Evolutionary conservation across 2,888 invertebrate genomes (phyloP), one percentile per base, ranked within the genome.

Genomic region (Tetragonula carbonaria): DNA sequence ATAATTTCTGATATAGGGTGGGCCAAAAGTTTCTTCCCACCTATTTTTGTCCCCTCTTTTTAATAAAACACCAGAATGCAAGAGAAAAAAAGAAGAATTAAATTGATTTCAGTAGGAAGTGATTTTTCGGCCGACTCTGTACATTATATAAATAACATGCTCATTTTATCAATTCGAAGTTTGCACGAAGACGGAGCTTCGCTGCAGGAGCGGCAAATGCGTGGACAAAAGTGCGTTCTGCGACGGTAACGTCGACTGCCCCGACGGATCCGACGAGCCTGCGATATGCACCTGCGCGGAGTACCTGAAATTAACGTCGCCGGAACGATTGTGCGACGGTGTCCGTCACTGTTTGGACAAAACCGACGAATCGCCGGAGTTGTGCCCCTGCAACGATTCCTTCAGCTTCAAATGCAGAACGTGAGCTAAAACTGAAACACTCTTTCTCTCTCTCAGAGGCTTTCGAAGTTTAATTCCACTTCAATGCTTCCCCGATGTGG

Each of bases 301-400:
- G 51, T 97, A 97, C 91, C 94, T 97, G 78, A 95, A 96, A 87
- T 95, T 97, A n/a, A 96, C 97, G 0, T 95, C 96, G 91, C 97
- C 97, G 0, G 95, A 95, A 0, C 96, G 96, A 87, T 95, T 98
- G 6, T 98, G 98, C 92, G 97, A 98, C 91, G 97, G 97, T 0
- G 95, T 96, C 11, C 95, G 97, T 13, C 97, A 98, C 92, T 98
- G 98, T 91, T 95, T 96, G 86, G 98, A 98, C 92, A 96, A 97
- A 87, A 96, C 96, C 75, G 98, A 98, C 90, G 98, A 98, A 92
- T 96, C 96, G 85, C 96, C 96, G 0, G 94, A 95, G 87, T 93
- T 95, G 38, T 97, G 97, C 92, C 95, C 95, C 81, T 97, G 97
- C 91, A 96, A 93, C 5, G 91, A 94, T 4, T 92, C 93, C 28